Base-by-base conservation (phyloP, 1,140 invertebrate species). In the Aphidius gifuensis region DNA sequence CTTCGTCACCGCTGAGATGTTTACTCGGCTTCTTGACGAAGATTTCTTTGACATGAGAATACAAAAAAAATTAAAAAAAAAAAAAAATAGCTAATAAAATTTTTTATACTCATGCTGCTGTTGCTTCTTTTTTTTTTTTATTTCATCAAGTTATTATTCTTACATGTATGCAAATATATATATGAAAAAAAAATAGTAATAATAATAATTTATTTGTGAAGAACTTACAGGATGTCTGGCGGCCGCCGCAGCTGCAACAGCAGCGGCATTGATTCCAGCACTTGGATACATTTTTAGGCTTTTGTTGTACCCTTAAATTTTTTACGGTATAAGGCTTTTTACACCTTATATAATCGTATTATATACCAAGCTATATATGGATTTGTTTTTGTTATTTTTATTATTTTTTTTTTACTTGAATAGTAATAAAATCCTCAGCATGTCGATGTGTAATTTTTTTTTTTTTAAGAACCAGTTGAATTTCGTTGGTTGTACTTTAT, bases 201-300 rank as follows among this genome's bases (percentile, higher is more conserved):
- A 32, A 57, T 60, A 9, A 6, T 46, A 67, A 32, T 32, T 3
- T 32, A 32, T 32, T 32, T 32, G 23, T 1, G 4, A 32, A 32
- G 23, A 32, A 77, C 83, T 83, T 76, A 85, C 84, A 80, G 84
- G 84, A 80, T 85, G 84, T 67, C 84, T 80, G 43, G 83, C 83
- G 74, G 83, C 84, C 66, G 83, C 83, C 53, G 82, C 84, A 61
- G 83, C 84, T 62, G 83, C 83, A 68, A 83, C 84, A 60, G 83
- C 84, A 69, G 84, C 84, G 65, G 84, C 83, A 71, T 85, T 85
- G 76, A 85, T 85, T 79, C 84, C 84, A 73, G 83, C 81, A 76
- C 83, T 84, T 40, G 83, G 83, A 78, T 84, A 85, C 84, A 85
- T 85, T 69, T 53, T 43, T 50, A 16, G 3, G 61, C 44, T 21